Base-by-base conservation (phyloP, 2,113 vertebrate genomes). In the Microtus montanus region DNA sequence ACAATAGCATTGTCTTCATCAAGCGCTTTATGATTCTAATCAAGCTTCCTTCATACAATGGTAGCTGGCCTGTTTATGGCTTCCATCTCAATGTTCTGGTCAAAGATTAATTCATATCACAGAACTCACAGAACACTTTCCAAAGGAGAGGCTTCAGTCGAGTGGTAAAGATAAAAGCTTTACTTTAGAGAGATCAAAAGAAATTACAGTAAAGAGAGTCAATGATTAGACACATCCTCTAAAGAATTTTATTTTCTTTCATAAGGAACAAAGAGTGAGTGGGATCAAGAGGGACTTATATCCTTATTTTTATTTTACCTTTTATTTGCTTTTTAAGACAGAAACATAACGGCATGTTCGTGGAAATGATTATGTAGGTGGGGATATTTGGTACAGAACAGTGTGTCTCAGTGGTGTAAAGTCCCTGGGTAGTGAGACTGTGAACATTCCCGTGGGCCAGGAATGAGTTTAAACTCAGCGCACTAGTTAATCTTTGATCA, bases 221-320 rank as follows among this genome's bases (percentile, higher is more conserved):
- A 83, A n/a, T 68, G 15, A 44, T 77, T 70, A 47, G 0, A 22
- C 2, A 71, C 7, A 63, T 15, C 15, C 68, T 88, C 70, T 85
- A 17, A 93, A 96, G 79, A 91, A 30, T 47, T 96, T 89, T 91
- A 33, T 44, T 92, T 88, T 92, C 26, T 92, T 90, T 93, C 26
- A 93, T 80, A 11, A 79, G 2, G 20, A 95, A 41, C 41, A 78
- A 93, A 95, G 1, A 3, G 15, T 64, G 87, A 52, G 15, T n/a
- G 30, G 7, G 30, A 87, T 92, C 41, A 92, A 97, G 26, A 41
- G 10, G 73, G 8, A n/a, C 61, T 61, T 75, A 64, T 24, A 63
- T 63, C 19, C 20, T 61, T 64, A 30, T 41, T 20, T 87, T 71
- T 77, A 19, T 77, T 86, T 95, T 89, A 1, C 52, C 92, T 74